Evolutionary conservation across 53 echinoderm and acorn worm species (phyloP).

Genomic region (Holothuria scabra): DNA sequence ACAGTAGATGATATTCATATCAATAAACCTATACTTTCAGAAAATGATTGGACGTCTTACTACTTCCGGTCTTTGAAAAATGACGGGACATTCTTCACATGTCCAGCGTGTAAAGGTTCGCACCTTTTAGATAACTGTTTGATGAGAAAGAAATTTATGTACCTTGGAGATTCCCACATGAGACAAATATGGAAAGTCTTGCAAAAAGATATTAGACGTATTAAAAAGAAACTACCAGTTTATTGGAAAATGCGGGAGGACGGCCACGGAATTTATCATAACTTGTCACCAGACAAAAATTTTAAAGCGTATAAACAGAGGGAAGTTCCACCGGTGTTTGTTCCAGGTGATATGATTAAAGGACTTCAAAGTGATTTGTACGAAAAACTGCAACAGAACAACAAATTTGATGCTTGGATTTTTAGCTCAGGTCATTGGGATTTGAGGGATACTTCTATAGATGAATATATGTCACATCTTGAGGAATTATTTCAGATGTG

Average conservation of each 20-base stretch:
- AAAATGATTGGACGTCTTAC: neutral
- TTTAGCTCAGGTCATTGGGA: constrained; percentile 37
- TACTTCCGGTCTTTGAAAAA: neutral
- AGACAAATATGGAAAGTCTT: neutral
- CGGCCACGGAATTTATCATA: constrained; percentile 13
- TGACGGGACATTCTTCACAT: neutral
- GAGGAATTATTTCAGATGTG: constrained; percentile 3
- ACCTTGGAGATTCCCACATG: constrained; percentile 31
- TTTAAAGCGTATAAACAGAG: neutral
- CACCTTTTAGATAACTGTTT: constrained; percentile 11
- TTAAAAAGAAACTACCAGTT: too few relatives aligned
- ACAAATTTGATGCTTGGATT: constrained; percentile 19
- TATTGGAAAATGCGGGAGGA: neutral
- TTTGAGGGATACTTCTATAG: constrained; percentile 6
- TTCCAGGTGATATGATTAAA: neutral
- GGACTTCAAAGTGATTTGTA: neutral
- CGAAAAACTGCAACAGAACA: neutral
- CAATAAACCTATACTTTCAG: neutral
- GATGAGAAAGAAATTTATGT: neutral
- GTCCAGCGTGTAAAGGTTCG: neutral
- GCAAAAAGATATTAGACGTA: too few relatives aligned
- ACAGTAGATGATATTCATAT: neutral
- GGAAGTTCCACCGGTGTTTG: neutral
- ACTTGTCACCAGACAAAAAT: constrained; percentile 18
- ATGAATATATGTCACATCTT: neutral